Percentiles rank a stretch among this genome's conserved stretches.
Conservation (phyloP, 2,113 vertebrate species). For the Lasiurus borealis region DNA sequence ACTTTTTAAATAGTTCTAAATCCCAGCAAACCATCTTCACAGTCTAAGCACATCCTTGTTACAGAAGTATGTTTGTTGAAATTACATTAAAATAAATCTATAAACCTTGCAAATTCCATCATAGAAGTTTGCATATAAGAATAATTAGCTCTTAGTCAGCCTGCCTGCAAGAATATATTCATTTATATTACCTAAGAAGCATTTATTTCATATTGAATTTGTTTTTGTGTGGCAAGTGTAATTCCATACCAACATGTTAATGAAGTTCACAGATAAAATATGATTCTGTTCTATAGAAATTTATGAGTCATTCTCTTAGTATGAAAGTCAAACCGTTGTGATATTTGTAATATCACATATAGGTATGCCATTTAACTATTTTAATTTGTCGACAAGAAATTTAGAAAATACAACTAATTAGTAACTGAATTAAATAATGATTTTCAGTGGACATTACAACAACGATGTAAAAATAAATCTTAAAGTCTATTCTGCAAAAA, state of each 20-base stretch:
- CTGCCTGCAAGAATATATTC: neutral
- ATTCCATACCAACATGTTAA: slow-evolving; percentile 56
- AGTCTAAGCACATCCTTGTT: neutral
- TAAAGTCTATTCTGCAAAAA: neutral
- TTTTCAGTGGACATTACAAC: neutral
- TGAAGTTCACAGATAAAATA: slow-evolving; percentile 16
- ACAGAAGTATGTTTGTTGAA: neutral
- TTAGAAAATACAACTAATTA: slow-evolving; percentile 15
- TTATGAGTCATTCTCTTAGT: slow-evolving; percentile 19
- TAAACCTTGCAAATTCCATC: slow-evolving; percentile 32
- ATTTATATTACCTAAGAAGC: slow-evolving; percentile 41
- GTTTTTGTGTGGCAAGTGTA: slow-evolving; percentile 18
- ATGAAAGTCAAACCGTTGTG: slow-evolving; percentile 18
- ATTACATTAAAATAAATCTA: neutral
- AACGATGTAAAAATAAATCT: neutral
- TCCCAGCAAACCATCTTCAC: neutral
- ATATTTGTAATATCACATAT: neutral
- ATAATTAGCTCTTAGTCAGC: slow-evolving; percentile 50
- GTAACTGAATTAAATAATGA: neutral
- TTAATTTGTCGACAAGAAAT: neutral
- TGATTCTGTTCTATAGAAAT: slow-evolving; percentile 2
- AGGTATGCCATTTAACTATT: neutral
- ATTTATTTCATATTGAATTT: slow-evolving; percentile 48
- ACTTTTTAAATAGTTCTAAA: slow-evolving; percentile 24
- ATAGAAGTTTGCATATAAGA: neutral